Evolutionary conservation across 2,797 vertebrate genomes (phyloP).

Genomic region (Allobates femoralis): DNA sequence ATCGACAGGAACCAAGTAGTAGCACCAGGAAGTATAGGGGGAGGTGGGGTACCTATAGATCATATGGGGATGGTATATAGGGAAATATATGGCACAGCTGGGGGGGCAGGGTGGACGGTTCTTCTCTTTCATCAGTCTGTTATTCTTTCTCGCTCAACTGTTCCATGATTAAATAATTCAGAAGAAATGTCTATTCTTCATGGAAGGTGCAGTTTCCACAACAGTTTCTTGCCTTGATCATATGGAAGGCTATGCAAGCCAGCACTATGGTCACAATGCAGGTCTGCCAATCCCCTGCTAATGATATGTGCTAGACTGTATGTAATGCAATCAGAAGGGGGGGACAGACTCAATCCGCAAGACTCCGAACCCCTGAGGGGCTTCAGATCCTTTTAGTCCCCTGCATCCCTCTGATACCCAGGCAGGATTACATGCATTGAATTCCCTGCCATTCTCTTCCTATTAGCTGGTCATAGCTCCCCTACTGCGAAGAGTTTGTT

Average conservation of each 20-base stretch:
- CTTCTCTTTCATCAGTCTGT: slow-evolving; percentile 27
- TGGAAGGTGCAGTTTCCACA: slow-evolving; percentile 66
- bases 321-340: slow-evolving; percentile 34
- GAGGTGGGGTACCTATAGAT: neutral
- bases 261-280: slow-evolving; percentile 11
- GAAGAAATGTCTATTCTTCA: slow-evolving; percentile 67
- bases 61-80: neutral
- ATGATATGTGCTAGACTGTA: slow-evolving; percentile 37
- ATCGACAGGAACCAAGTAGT: slow-evolving; percentile 29
- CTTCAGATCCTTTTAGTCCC: neutral
- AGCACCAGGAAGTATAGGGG: slow-evolving; percentile 16
- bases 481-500: slow-evolving; percentile 39
- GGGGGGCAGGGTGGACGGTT: neutral
- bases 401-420: slow-evolving; percentile 1
- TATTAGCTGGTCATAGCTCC: neutral
- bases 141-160: slow-evolving; percentile 62
- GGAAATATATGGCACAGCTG: neutral
- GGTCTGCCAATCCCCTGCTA: neutral
- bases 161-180: slow-evolving; percentile 70
- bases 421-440: neutral
- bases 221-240: slow-evolving; percentile 69
- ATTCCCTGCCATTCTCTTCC: neutral
- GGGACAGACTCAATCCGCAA: slow-evolving; percentile 23
- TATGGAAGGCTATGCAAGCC: slow-evolving; percentile 68
- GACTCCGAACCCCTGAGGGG: slow-evolving; percentile 17